Evolutionary conservation across 2,113 vertebrate genomes (phyloP).

Genomic region (Eudyptes chrysolophus): DNA sequence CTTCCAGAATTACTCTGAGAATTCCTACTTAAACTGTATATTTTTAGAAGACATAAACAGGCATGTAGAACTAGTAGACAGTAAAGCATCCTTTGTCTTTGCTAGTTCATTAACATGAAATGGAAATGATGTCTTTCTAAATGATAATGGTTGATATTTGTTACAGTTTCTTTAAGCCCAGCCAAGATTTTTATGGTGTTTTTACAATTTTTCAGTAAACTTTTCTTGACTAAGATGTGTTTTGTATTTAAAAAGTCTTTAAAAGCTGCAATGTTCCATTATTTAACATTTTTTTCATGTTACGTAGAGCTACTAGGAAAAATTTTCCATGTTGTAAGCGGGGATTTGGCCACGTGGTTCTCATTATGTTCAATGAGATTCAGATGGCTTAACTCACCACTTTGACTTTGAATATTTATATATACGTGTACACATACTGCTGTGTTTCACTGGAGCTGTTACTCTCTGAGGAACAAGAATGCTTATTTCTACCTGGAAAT

Average conservation of each 20-base stretch:
- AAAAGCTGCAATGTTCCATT: background rate
- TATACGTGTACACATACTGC: background rate
- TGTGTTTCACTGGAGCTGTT: background rate
- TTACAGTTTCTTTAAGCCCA: background rate
- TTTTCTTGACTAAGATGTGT: background rate
- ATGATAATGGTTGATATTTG: background rate
- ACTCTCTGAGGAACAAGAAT: background rate
- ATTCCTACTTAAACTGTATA: background rate
- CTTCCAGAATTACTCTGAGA: background rate
- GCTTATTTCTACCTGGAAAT: background rate
- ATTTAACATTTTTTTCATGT: slow-evolving; percentile 35
- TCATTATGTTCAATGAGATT: slow-evolving; percentile 27
- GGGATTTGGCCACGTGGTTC: background rate
- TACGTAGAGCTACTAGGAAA: background rate
- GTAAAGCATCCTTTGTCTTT: background rate
- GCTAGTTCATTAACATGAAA: background rate
- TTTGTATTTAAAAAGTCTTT: background rate
- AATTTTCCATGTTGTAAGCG: background rate
- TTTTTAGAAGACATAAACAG: background rate
- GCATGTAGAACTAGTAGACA: background rate
- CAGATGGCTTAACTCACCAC: background rate
- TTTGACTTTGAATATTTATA: background rate
- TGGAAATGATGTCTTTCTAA: background rate
- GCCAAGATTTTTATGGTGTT: background rate
- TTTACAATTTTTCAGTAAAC: background rate